A percentile compares a stretch with the other conserved stretches of the same genome.
phyloP scores from a whole-genome alignment of 1,140 invertebrate species.

The Drosophila santomea region DNA sequence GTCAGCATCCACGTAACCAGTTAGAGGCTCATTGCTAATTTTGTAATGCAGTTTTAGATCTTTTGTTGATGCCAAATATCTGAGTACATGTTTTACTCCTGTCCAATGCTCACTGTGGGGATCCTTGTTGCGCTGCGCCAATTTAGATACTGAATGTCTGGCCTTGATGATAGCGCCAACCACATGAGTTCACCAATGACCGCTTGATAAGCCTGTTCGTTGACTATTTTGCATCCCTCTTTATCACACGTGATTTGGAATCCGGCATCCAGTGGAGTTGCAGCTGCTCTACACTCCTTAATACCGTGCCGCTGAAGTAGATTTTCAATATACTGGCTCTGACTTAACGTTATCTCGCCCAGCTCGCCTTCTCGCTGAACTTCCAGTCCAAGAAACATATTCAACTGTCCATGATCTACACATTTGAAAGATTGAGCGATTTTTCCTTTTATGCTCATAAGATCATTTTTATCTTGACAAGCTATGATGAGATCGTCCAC shows the following conservation, averaged over 20 bases:
- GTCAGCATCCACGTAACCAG: constrained; percentile 12
- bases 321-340: constrained; percentile 2
- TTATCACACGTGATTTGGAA: background rate
- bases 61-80: constrained; percentile 3
- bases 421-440: too few species aligned
- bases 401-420: too few species aligned
- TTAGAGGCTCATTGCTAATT: background rate
- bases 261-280: background rate
- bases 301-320: constrained; percentile 2
- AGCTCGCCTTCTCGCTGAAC: background rate
- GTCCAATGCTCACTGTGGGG: constrained; percentile 3
- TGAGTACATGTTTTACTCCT: constrained; percentile 10
- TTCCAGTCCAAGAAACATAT: background rate
- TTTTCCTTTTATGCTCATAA: too few species aligned
- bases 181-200: background rate
- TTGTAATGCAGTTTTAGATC: background rate
- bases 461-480: too few species aligned
- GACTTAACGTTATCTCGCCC: background rate
- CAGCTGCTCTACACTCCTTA: background rate
- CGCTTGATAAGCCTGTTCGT: background rate
- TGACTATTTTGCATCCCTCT: background rate
- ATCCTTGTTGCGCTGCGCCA: constrained; percentile 2
- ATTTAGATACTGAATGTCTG: constrained; percentile 5
- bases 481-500: too few species aligned
- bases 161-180: constrained; percentile 2